Conservation (phyloP, 2,888 invertebrate genomes). For the Hemithea aestivaria region DNA sequence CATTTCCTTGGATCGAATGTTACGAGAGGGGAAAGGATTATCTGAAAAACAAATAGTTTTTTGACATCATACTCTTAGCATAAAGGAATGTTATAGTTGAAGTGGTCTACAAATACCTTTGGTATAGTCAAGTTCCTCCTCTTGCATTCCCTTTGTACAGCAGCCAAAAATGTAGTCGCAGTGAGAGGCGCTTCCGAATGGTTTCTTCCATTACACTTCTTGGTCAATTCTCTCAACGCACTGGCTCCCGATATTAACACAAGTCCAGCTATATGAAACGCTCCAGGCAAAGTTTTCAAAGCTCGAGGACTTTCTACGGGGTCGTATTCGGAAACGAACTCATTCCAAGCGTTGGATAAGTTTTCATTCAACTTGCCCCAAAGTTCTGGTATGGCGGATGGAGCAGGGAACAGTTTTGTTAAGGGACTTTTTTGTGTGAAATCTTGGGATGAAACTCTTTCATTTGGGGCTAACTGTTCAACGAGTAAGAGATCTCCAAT, state of each 20-base stretch:
- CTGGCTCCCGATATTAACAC: constrained; percentile 82
- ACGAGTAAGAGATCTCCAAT: constrained; percentile 87
- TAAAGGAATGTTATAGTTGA: no score
- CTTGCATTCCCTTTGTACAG: constrained; percentile 59
- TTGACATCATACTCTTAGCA: no score
- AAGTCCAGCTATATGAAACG: constrained; percentile 81
- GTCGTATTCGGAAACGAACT: constrained; percentile 87
- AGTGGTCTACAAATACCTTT: constrained; percentile 59
- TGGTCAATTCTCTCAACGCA: constrained; percentile 80
- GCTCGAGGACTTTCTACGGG: constrained; percentile 85
- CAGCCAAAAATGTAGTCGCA: constrained; percentile 61
- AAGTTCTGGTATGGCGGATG: constrained; percentile 82
- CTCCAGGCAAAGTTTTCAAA: constrained; percentile 78
- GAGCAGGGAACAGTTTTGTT: constrained; percentile 77
- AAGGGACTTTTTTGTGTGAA: constrained; percentile 64
- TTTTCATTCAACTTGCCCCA: constrained; percentile 83
- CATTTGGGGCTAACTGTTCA: constrained; percentile 58
- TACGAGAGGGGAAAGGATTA: constrained; percentile 61
- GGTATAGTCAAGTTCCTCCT: constrained; percentile 60
- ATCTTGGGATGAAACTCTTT: constrained; percentile 50
- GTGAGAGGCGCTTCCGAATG: constrained; percentile 61
- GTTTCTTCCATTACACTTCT: constrained; percentile 59
- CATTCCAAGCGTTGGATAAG: constrained; percentile 87
- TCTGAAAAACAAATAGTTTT: constrained; percentile 40
- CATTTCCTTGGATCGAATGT: constrained; percentile 68